These are phyloP conservation scores for Stylophora pistillata DNA, from an alignment of 64 coral and sea anemone species.

Conservation along the genomic window DNA sequence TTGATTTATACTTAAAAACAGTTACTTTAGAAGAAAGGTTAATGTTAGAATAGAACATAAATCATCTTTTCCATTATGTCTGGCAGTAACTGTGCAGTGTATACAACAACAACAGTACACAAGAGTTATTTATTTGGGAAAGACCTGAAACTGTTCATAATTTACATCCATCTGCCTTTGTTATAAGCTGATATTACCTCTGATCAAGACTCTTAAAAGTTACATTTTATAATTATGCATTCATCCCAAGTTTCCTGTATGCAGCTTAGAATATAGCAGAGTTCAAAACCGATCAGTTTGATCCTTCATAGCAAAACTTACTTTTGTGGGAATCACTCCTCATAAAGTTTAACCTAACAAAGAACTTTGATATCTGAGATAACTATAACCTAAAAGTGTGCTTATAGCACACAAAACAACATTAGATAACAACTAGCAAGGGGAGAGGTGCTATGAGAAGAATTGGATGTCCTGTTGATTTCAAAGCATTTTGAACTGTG, in stretches of 20 bases:
- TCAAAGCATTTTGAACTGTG: neutral
- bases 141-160: neutral
- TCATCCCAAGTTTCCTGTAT: conserved; percentile 1
- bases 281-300: neutral
- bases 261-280: neutral
- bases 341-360: neutral
- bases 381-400: neutral
- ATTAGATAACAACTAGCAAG: neutral
- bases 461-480: conserved; percentile 5
- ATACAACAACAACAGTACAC: too few species aligned
- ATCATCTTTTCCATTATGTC: neutral
- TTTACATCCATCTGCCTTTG: neutral
- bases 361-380: neutral
- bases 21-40: conserved; percentile 44
- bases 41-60: conserved; percentile 3
- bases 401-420: neutral
- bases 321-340: conserved; percentile 15
- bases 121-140: conserved; percentile 5
- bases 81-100: too few species aligned
- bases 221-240: neutral
- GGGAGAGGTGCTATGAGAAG: conserved; percentile 3
- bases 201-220: neutral
- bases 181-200: neutral
- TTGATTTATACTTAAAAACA: conserved; percentile 68
- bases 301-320: neutral